phyloP scores from a whole-genome alignment of 2,113 vertebrate genomes.

The Leucoraja erinaceus region DNA sequence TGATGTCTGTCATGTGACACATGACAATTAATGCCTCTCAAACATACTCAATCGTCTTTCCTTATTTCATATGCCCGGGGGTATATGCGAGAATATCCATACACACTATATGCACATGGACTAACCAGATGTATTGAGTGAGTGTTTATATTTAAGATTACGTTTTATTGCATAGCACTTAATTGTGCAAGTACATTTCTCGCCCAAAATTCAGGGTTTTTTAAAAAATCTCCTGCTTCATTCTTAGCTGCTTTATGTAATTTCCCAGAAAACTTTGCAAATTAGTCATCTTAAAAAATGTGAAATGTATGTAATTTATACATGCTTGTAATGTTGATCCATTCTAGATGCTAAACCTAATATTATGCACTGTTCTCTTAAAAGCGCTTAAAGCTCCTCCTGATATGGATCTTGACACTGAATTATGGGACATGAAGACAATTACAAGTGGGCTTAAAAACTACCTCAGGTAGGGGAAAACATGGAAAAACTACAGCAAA shows the following conservation, averaged over 20 bases:
- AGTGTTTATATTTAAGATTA: too few species aligned
- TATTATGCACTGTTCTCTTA: not conserved
- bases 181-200: too few species aligned
- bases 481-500: too few species aligned
- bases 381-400: slow-evolving; percentile 79
- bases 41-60: too few species aligned
- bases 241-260: not conserved
- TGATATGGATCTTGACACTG: slow-evolving; percentile 86
- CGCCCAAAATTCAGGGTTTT: not conserved
- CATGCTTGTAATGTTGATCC: not conserved
- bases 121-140: too few species aligned
- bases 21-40: too few species aligned
- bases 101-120: too few species aligned
- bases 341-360: not conserved
- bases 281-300: not conserved
- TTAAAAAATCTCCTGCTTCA: not conserved
- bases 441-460: slow-evolving; percentile 95
- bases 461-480: slow-evolving; percentile 84
- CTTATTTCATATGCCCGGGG: too few species aligned
- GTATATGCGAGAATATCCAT: too few species aligned
- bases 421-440: slow-evolving; percentile 95
- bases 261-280: not conserved
- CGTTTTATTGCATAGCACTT: too few species aligned
- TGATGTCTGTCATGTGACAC: too few species aligned
- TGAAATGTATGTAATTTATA: not conserved